phyloP scores from a whole-genome alignment of 1,140 invertebrate genomes.

The Zaprionus inermis region DNA sequence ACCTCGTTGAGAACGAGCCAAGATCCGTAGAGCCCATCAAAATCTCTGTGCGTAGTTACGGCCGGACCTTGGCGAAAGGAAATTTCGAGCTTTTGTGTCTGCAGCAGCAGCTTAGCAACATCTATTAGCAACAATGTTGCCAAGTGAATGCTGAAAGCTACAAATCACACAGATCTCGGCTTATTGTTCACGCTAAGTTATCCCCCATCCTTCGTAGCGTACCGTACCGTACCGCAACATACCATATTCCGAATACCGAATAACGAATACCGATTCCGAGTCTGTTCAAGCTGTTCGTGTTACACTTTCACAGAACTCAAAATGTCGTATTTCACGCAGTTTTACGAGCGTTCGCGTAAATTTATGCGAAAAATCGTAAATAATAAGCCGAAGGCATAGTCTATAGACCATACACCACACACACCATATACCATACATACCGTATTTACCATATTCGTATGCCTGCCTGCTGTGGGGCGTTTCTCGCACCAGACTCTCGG shows the following conservation, averaged over 20 bases:
- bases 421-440: slow-evolving; percentile 18
- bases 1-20: background rate
- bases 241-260: too few species aligned
- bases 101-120: slow-evolving; percentile 39
- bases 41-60: background rate
- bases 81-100: slow-evolving; percentile 23
- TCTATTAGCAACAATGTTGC: slow-evolving; percentile 82
- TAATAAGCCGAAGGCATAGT: slow-evolving; percentile 54
- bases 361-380: slow-evolving; percentile 82
- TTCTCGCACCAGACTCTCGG: slow-evolving; percentile 9
- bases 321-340: slow-evolving; percentile 80
- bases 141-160: slow-evolving; percentile 64
- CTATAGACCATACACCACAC: slow-evolving; percentile 38
- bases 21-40: background rate
- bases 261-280: background rate
- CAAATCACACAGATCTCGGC: slow-evolving; percentile 72
- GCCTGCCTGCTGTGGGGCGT: slow-evolving; percentile 41
- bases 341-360: slow-evolving; percentile 81
- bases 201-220: background rate
- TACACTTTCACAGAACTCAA: slow-evolving; percentile 83
- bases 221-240: too few species aligned
- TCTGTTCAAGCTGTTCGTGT: slow-evolving; percentile 45
- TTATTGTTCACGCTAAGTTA: slow-evolving; percentile 72
- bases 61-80: slow-evolving; percentile 12
- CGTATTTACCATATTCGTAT: slow-evolving; percentile 38